phyloP scores from a whole-genome alignment of 2,113 vertebrate species.

The Stegostoma tigrinum region DNA sequence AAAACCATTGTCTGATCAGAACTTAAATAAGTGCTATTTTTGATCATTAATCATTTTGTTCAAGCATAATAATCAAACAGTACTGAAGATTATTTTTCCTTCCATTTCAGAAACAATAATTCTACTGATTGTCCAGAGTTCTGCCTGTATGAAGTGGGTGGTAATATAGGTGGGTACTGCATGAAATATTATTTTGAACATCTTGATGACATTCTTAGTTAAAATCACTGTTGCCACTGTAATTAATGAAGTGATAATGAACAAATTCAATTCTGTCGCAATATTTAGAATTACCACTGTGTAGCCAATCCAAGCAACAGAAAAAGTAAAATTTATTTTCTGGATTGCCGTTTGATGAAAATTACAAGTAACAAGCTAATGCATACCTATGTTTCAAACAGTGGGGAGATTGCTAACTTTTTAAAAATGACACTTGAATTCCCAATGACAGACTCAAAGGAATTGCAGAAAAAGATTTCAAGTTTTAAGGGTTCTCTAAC shows the following conservation, averaged over 20 bases:
- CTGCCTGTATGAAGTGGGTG: slow-evolving; percentile 73
- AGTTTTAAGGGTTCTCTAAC: neutral
- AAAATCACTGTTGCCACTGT: neutral
- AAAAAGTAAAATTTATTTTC: neutral
- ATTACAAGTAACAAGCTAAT: neutral
- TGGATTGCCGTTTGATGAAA: too few relatives aligned
- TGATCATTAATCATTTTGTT: neutral
- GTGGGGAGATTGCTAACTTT: neutral
- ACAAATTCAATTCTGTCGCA: neutral
- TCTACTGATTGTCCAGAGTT: slow-evolving; percentile 50
- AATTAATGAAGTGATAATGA: neutral
- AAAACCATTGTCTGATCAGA: neutral
- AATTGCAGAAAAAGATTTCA: neutral
- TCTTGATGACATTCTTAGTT: neutral
- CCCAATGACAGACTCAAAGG: neutral
- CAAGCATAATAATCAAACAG: neutral
- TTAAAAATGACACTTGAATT: neutral
- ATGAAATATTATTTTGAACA: neutral
- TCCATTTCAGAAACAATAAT: slow-evolving; percentile 55
- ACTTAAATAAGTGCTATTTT: neutral
- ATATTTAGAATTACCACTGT: neutral
- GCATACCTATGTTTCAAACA: neutral
- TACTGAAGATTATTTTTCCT: neutral
- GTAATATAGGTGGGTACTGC: slow-evolving; percentile 69
- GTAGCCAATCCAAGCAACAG: neutral